phyloP scores from a whole-genome alignment of 2,888 invertebrate species.

The Calephelis perditalis region DNA sequence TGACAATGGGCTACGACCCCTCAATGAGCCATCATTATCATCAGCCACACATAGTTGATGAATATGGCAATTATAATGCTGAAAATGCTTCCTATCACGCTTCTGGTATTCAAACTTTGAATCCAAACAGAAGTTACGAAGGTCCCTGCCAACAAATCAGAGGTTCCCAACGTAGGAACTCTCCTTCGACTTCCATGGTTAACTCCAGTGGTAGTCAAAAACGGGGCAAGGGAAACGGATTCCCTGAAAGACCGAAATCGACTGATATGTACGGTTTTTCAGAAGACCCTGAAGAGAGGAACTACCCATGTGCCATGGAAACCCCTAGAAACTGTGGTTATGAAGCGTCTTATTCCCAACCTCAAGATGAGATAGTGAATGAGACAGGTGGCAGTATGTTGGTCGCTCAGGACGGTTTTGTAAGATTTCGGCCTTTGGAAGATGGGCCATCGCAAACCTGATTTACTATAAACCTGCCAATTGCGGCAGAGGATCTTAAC shows the following conservation, averaged over 20 bases:
- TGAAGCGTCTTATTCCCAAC: slow-evolving; percentile 75
- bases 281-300: slow-evolving; percentile 64
- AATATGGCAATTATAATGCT: slow-evolving; percentile 66
- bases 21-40: slow-evolving; percentile 70
- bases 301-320: slow-evolving; percentile 62
- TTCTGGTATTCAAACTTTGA: slow-evolving; percentile 71
- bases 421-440: slow-evolving; percentile 88
- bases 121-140: slow-evolving; percentile 73
- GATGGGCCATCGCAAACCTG: slow-evolving; percentile 70
- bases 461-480: slow-evolving; percentile 63
- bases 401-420: slow-evolving; percentile 94
- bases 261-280: slow-evolving; percentile 79
- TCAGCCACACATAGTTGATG: slow-evolving; percentile 72
- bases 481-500: slow-evolving; percentile 57
- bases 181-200: slow-evolving; percentile 63
- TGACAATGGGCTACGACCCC: slow-evolving; percentile 79
- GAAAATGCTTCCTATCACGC: slow-evolving; percentile 73
- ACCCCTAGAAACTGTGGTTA: slow-evolving; percentile 66
- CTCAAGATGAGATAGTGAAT: slow-evolving; percentile 69
- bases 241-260: slow-evolving; percentile 82
- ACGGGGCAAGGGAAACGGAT: slow-evolving; percentile 67
- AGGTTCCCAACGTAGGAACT: slow-evolving; percentile 64
- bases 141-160: slow-evolving; percentile 57
- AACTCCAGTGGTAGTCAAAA: slow-evolving; percentile 73
- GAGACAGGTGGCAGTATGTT: slow-evolving; percentile 85